Evolutionary conservation across 2,113 vertebrate species (phyloP).

Genomic region (Ailuropoda melanoleuca): DNA sequence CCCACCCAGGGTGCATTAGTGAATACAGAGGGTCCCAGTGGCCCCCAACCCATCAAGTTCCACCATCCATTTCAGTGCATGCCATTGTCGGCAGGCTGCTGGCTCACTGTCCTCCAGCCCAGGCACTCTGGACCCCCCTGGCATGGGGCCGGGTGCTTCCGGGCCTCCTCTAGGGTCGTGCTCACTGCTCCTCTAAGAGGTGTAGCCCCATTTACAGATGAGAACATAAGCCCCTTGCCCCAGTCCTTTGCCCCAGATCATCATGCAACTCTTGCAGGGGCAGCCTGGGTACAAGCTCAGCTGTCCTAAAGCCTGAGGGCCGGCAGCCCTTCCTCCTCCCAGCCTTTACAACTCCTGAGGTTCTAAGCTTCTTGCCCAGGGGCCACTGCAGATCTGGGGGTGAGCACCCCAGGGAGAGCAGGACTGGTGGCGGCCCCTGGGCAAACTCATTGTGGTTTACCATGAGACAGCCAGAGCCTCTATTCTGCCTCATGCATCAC

Average conservation of each 20-base stretch:
- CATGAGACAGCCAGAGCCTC: constrained; percentile 43
- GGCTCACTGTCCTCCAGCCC: neutral
- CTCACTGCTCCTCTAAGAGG: neutral
- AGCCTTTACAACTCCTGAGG: neutral
- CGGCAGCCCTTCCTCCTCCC: neutral
- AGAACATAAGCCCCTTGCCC: neutral
- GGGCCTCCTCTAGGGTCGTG: neutral
- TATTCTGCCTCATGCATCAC: constrained; percentile 80
- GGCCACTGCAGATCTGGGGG: neutral
- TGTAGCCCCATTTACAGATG: neutral
- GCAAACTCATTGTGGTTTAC: constrained; percentile 13
- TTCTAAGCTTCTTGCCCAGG: neutral
- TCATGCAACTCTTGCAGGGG: neutral
- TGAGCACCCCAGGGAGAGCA: neutral
- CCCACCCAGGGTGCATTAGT: neutral
- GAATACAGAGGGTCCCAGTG: neutral
- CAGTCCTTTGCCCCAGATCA: neutral
- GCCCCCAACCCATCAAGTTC: neutral
- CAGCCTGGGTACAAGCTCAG: neutral
- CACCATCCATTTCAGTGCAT: neutral
- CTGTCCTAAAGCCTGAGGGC: neutral
- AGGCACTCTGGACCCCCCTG: neutral
- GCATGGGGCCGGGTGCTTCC: neutral
- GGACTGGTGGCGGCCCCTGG: neutral
- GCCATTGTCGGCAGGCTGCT: rapidly evolving